phyloP scores from a whole-genome alignment of 2,888 invertebrate genomes.

The Lepidochrysops patricia region DNA sequence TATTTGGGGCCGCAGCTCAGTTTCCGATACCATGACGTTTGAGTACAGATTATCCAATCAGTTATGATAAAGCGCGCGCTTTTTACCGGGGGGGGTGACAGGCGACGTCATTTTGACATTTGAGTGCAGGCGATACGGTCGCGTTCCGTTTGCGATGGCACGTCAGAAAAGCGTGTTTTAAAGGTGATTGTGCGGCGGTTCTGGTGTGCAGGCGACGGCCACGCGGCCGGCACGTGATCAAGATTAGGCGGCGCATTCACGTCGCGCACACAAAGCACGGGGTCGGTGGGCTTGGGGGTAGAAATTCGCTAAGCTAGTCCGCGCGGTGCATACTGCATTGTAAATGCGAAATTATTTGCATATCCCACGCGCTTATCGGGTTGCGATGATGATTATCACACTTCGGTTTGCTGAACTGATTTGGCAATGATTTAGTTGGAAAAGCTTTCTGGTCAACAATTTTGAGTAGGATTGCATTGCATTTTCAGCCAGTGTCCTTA shows the following conservation, averaged over 20 bases:
- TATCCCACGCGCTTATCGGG: slow-evolving; percentile 54
- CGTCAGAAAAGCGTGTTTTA: slow-evolving; percentile 33
- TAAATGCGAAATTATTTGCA: slow-evolving; percentile 70
- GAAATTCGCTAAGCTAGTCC: slow-evolving; percentile 66
- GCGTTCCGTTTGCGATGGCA: slow-evolving; percentile 24
- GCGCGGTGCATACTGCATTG: too few species aligned
- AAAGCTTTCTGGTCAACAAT: neutral
- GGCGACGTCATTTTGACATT: slow-evolving; percentile 37
- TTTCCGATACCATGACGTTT: slow-evolving; percentile 72
- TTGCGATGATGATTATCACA: slow-evolving; percentile 22
- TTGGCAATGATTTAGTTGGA: neutral
- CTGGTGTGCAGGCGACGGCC: slow-evolving; percentile 60
- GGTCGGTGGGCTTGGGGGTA: slow-evolving; percentile 64
- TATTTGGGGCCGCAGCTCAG: slow-evolving; percentile 62
- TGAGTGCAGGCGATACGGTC: slow-evolving; percentile 32
- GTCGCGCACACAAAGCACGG: slow-evolving; percentile 60
- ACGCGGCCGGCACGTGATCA: slow-evolving; percentile 64
- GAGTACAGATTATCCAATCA: slow-evolving; percentile 74
- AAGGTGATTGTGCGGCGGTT: slow-evolving; percentile 41
- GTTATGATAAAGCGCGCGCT: slow-evolving; percentile 73
- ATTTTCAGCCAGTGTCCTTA: too few species aligned
- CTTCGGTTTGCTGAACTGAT: slow-evolving; percentile 12
- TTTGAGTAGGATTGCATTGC: too few species aligned
- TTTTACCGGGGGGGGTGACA: slow-evolving; percentile 40
- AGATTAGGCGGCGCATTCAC: slow-evolving; percentile 67